Evolutionary conservation across 2,888 invertebrate genomes (phyloP).

Genomic region (Cephus nigrinus): DNA sequence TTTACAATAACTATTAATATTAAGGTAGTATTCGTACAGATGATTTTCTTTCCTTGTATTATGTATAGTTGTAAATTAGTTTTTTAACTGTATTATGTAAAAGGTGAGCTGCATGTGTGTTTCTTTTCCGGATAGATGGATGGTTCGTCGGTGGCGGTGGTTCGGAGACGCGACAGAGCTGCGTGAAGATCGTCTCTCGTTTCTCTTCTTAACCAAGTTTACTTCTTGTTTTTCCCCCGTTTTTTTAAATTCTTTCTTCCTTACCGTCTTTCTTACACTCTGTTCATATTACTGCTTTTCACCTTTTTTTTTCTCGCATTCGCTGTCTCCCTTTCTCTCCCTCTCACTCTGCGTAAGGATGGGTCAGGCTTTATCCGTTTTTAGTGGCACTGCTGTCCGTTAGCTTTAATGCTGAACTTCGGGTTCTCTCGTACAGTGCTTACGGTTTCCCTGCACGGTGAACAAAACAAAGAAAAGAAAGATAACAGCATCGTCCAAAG

Average conservation of each 20-base stretch:
- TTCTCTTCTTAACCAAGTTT: conserved; percentile 27
- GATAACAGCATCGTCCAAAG: not conserved
- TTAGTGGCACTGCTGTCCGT: conserved; percentile 61
- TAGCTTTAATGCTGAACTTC: conserved; percentile 59
- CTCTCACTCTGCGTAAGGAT: conserved; percentile 53
- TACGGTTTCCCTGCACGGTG: conserved; percentile 55
- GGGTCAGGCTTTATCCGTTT: conserved; percentile 53
- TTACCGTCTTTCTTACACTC: not conserved
- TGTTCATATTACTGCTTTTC: not conserved
- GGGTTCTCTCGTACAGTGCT: conserved; percentile 61
- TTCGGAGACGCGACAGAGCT: conserved; percentile 24
- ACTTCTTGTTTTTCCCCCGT: not conserved
- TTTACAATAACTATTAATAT: conserved; percentile 64
- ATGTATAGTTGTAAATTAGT: conserved; percentile 61
- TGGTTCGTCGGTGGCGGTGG: conserved; percentile 28
- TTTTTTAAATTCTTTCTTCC: not conserved
- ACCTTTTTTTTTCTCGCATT: not conserved
- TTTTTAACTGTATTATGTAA: conserved; percentile 57
- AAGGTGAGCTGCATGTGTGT: conserved; percentile 59
- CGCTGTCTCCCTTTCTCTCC: conserved; percentile 30
- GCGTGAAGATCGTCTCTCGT: conserved; percentile 26
- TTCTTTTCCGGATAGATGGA: conserved; percentile 40
- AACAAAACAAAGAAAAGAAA: not conserved
- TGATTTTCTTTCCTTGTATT: conserved; percentile 56
- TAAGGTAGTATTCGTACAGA: conserved; percentile 64